These are phyloP conservation scores for Scopus umbretta DNA, from an alignment of 2,113 vertebrate genomes.

Conservation along the genomic window DNA sequence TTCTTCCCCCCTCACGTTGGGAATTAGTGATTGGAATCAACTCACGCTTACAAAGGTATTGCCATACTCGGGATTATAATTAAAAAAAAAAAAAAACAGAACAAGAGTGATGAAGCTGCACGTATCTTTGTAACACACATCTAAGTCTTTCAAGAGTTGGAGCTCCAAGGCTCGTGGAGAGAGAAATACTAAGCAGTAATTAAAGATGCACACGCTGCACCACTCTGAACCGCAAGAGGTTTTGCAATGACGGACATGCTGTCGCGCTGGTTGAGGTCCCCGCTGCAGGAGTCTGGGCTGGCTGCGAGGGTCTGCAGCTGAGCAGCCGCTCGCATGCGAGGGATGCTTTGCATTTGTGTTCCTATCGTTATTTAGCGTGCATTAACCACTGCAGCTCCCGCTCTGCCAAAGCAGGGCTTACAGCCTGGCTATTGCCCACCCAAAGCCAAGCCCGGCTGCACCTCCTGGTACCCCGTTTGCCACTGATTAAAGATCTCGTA, in stretches of 20 bases:
- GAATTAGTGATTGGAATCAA: not conserved
- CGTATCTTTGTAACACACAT: not conserved
- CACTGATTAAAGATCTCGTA: not conserved
- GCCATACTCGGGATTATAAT: not conserved
- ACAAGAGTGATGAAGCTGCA: not conserved
- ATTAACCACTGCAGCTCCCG: not conserved
- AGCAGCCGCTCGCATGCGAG: not conserved
- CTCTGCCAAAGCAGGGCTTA: accelerated
- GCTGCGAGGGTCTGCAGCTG: not conserved
- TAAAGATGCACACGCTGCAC: not conserved
- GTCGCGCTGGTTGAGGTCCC: not conserved
- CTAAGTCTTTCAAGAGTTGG: not conserved
- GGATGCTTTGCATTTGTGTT: not conserved
- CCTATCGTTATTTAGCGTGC: not conserved
- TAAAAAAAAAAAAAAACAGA: not conserved
- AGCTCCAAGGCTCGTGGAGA: not conserved
- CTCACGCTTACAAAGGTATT: not conserved
- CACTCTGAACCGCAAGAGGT: conserved; percentile 16
- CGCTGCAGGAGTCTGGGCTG: not conserved
- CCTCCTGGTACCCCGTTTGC: not conserved
- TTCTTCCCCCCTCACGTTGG: not conserved
- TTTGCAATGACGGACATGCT: not conserved
- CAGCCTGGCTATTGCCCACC: not conserved
- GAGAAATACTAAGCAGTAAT: conserved; percentile 46
- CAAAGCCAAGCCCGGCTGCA: not conserved